These are phyloP conservation scores for Scopus umbretta DNA, from an alignment of 2,113 vertebrate genomes.

Conservation along the genomic window DNA sequence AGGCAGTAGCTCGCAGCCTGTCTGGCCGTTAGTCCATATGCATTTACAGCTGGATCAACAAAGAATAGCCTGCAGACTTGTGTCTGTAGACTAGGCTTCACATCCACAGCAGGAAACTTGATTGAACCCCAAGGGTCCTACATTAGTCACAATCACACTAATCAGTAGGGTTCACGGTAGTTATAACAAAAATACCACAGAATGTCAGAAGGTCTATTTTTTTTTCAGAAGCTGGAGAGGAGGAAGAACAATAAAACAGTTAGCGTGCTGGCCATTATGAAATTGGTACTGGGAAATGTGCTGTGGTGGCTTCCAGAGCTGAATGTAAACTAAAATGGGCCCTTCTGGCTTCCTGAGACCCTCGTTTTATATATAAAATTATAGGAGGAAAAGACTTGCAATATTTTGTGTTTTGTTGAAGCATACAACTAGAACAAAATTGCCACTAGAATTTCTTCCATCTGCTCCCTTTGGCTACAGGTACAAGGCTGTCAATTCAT, in stretches of 20 bases:
- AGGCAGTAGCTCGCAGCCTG: neutral
- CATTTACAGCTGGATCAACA: neutral
- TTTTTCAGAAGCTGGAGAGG: neutral
- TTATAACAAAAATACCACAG: neutral
- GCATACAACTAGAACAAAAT: neutral
- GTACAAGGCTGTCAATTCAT: conserved; percentile 20
- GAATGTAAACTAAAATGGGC: neutral
- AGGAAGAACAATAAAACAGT: neutral
- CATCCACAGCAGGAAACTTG: neutral
- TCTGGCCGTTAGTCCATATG: neutral
- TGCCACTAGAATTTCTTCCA: conserved; percentile 19
- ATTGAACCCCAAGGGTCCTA: neutral
- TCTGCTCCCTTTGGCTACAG: conserved; percentile 37
- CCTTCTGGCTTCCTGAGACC: neutral
- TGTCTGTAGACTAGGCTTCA: neutral
- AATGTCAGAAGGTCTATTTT: neutral
- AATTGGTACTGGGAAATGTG: neutral
- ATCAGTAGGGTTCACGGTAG: neutral
- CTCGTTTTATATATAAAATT: neutral
- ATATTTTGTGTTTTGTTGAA: conserved; percentile 1
- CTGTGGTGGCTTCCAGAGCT: neutral
- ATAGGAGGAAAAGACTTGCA: neutral
- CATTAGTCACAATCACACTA: neutral
- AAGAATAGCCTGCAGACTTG: neutral
- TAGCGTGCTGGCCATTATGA: neutral